Base-by-base conservation (phyloP, 2,888 invertebrate species). In the Cyrtodaria siliqua region DNA sequence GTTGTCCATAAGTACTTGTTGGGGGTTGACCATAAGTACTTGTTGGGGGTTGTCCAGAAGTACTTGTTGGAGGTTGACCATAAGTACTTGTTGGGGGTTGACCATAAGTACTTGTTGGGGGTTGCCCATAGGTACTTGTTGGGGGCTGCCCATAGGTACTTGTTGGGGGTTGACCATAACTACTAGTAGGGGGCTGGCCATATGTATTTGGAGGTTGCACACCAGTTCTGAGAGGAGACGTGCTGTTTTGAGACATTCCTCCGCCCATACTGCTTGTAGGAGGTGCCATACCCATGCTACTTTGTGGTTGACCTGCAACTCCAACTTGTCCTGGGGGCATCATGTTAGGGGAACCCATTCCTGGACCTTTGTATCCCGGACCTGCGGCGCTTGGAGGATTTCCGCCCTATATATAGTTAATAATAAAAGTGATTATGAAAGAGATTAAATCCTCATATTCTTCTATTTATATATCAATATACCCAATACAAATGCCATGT, bases 301-400 rank as follows among this genome's bases (percentile, higher is more conserved):
- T 52, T 52, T 4, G 26, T 24, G 52, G 52, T 4, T 18, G 18
- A 6, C 4, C 6, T 16, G 38, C 38, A 16, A 50, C 24, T 49
- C 27, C 27, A 27, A 26, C 53, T 8, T 24, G 33, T 18, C 64
- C 66, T 16, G 47, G 70, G 24, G 57, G 75, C 14, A 69, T 62
- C 67, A 72, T 77, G n/a, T 47, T 52, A 27, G 71, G 52, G n/a
- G 79, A 77, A 12, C 69, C 72, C 62, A 70, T 62, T 9, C 69
- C 66, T 40, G 62, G 56, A 26, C 49, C 53, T 47, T 18, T 49
- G 52, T 40, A 44, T 59, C 42, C 50, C 9, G 26, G 27, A 1
- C 44, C 55, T n/a, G 44, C 49, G 50, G 56, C 63, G 23, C 44
- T 33, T 38, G 77, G 68, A 14, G 72, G 69, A 18, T 52, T 50